A percentile compares a stretch with the other conserved stretches of the same genome.
phyloP scores from a whole-genome alignment of 1,140 invertebrate species.

The Drosophila nannoptera region DNA sequence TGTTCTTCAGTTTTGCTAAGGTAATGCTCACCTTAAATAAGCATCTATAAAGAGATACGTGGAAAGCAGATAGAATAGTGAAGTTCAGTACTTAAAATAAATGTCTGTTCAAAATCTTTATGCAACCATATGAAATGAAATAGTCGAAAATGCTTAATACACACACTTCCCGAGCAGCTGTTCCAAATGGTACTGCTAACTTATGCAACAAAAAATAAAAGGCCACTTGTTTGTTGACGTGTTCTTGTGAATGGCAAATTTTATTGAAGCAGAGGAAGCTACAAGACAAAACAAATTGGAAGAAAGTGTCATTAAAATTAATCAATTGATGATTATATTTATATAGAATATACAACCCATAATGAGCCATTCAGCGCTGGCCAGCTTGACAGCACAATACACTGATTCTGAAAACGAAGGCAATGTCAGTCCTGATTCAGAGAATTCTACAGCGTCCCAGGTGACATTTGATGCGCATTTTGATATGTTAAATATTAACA shows the following conservation, averaged over 20 bases:
- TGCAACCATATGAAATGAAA: background rate
- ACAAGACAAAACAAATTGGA: constrained; percentile 9
- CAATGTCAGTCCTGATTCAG: constrained; percentile 79
- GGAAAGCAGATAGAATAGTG: too few species aligned
- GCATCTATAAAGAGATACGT: too few species aligned
- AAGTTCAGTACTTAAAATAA: too few species aligned
- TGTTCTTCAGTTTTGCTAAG: too few species aligned
- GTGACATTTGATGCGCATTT: constrained; percentile 12
- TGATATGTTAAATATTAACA: background rate
- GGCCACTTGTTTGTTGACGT: background rate
- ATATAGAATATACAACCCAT: constrained; percentile 2
- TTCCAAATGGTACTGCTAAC: constrained; percentile 21
- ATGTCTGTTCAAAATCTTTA: too few species aligned
- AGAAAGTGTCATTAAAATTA: background rate
- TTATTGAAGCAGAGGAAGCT: constrained; percentile 1
- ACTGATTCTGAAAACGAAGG: constrained; percentile 90
- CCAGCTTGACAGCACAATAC: constrained; percentile 89
- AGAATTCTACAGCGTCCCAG: constrained; percentile 70
- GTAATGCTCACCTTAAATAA: too few species aligned
- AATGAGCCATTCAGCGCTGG: constrained; percentile 82
- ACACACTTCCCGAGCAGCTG: constrained; percentile 21
- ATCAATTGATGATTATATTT: too few species aligned
- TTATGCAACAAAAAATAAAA: background rate
- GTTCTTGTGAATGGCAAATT: constrained; percentile 13
- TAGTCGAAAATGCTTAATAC: background rate